These are phyloP conservation scores for Drosophila macrospina DNA, from an alignment of 2,888 invertebrate genomes.

Conservation along the genomic window DNA sequence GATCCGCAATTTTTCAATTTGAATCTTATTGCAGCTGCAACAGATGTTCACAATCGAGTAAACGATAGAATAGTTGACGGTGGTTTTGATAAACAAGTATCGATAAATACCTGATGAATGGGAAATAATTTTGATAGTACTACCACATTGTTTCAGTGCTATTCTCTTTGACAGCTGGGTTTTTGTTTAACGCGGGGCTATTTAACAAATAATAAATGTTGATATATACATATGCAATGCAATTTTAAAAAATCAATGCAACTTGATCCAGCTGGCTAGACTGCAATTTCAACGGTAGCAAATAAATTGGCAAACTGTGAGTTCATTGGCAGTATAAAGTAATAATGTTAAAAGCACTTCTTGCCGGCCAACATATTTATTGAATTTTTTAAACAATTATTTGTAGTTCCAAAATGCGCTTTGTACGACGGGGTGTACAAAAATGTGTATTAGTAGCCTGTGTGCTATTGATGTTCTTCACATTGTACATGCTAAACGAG, in stretches of 20 bases:
- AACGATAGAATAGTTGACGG: no score
- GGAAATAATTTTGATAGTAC: neutral
- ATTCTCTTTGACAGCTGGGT: conserved; percentile 6
- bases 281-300: neutral
- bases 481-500: conserved; percentile 46
- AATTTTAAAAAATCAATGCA: neutral
- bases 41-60: no score
- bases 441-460: conserved; percentile 48
- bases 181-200: conserved; percentile 26
- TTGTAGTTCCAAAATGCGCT: conserved; percentile 59
- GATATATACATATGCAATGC: neutral
- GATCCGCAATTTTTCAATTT: no score
- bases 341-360: neutral
- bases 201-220: conserved; percentile 18
- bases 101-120: neutral
- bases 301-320: conserved; percentile 1
- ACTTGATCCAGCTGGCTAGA: neutral
- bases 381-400: conserved; percentile 5
- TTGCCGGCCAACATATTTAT: neutral
- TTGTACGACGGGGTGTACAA: conserved; percentile 62
- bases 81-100: neutral
- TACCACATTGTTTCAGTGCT: neutral
- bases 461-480: conserved; percentile 34
- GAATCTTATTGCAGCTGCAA: no score
- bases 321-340: neutral